Conservation (phyloP, 2,888 invertebrate species). For the Dicyrtoma fusca region DNA sequence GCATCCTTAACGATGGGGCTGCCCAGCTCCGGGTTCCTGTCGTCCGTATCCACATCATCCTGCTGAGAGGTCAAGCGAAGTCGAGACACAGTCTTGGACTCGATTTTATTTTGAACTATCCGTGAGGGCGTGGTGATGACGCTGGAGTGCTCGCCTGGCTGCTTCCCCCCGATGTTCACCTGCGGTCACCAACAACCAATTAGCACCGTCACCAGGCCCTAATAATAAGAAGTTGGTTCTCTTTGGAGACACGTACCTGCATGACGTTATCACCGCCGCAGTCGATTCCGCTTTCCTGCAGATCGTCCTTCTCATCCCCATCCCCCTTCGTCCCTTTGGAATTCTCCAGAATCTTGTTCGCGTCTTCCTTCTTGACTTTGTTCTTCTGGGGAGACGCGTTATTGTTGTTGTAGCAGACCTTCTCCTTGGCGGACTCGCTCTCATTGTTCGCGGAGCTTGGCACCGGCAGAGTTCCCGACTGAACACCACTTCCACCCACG, state of each 20-base stretch:
- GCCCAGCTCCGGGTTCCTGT: slow-evolving; percentile 58
- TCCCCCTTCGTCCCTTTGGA: slow-evolving; percentile 36
- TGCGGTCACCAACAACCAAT: slow-evolving; percentile 13
- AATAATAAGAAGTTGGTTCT: no score
- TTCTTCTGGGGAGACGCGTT: slow-evolving; percentile 44
- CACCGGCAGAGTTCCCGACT: slow-evolving; percentile 54
- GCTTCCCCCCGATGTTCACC: slow-evolving; percentile 54
- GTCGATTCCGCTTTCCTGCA: slow-evolving; percentile 62
- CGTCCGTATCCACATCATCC: slow-evolving; percentile 54
- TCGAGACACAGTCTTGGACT: slow-evolving; percentile 43
- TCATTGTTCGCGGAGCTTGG: slow-evolving; percentile 62
- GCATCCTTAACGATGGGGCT: slow-evolving; percentile 58
- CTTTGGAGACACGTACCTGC: slow-evolving; percentile 59
- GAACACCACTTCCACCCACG: slow-evolving; percentile 55
- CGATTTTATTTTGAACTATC: slow-evolving; percentile 41
- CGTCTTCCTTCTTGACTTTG: slow-evolving; percentile 33
- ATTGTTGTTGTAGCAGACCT: slow-evolving; percentile 55
- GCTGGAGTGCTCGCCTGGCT: slow-evolving; percentile 40
- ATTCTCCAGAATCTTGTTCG: slow-evolving; percentile 32
- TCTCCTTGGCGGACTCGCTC: slow-evolving; percentile 53
- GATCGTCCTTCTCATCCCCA: slow-evolving; percentile 58
- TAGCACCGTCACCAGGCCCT: no score
- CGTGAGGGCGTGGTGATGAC: slow-evolving; percentile 41
- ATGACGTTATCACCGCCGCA: slow-evolving; percentile 68
- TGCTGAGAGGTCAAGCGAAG: slow-evolving; percentile 53